A percentile compares a stretch with the other conserved stretches of the same genome.
phyloP scores from a whole-genome alignment of 2,113 vertebrate species.

The Aviceda subcristata region DNA sequence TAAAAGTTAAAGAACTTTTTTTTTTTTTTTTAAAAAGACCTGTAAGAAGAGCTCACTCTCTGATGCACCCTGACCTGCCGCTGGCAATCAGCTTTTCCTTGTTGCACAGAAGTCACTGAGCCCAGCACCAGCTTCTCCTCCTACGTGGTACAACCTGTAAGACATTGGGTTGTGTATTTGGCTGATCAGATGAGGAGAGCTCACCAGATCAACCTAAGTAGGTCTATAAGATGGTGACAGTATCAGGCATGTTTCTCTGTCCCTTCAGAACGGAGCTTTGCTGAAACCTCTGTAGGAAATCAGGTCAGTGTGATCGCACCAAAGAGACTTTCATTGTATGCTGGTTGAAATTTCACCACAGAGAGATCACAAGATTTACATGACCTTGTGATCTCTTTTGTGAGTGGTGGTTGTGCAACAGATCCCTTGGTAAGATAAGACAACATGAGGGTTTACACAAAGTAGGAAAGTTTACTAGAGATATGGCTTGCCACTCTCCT shows the following conservation, averaged over 20 bases:
- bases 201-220: background rate
- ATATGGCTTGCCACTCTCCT: background rate
- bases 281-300: background rate
- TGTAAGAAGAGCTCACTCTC: background rate
- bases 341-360: constrained; percentile 8
- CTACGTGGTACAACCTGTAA: background rate
- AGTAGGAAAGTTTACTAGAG: background rate
- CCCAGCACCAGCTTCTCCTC: background rate
- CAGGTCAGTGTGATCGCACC: background rate
- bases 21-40: no score
- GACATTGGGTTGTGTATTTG: background rate
- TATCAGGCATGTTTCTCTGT: background rate
- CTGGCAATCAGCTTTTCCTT: background rate
- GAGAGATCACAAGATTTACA: background rate
- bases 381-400: constrained; percentile 42
- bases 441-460: background rate
- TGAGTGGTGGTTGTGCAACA: constrained; percentile 2
- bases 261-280: background rate
- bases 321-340: background rate
- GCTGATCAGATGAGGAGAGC: background rate
- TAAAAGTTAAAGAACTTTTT: no score
- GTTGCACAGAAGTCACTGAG: background rate
- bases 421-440: constrained; percentile 18
- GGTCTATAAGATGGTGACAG: background rate
- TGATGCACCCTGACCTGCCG: background rate